Percentiles rank a stretch among this genome's conserved stretches.
Conservation (phyloP, 2,888 invertebrate species). For the Mesorhabditis sp. region DNA sequence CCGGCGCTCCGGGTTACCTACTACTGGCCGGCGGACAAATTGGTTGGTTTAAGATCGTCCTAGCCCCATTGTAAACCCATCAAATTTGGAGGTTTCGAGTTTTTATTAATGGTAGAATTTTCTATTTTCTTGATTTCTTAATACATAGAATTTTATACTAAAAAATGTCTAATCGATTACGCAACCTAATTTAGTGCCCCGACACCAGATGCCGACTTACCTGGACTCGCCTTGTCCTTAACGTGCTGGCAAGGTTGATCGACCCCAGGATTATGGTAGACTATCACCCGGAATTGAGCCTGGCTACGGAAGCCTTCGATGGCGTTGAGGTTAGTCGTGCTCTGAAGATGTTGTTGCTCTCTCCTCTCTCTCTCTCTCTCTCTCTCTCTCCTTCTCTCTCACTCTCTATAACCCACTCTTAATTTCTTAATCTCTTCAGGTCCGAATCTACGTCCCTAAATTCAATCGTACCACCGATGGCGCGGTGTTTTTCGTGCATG, state of each 20-base stretch:
- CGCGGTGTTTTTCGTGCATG: conserved; percentile 49
- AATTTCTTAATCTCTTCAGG: no score
- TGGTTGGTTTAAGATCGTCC: background rate
- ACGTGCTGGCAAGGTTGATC: background rate
- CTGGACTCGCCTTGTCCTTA: background rate
- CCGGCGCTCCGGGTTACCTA: conserved; percentile 37
- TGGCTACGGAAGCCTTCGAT: background rate
- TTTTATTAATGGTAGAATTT: background rate
- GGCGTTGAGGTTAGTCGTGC: background rate
- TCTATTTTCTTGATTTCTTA: background rate
- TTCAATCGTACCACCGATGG: conserved; percentile 30
- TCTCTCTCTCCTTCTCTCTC: no score
- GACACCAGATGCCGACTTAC: background rate
- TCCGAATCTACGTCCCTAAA: conserved; percentile 36
- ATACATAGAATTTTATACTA: background rate
- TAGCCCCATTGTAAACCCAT: no score
- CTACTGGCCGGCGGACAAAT: conserved; percentile 37
- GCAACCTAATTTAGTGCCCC: background rate
- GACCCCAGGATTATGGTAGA: background rate
- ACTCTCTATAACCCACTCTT: no score
- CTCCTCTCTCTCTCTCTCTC: no score
- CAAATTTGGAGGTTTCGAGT: no score
- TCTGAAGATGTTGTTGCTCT: background rate
- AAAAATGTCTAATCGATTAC: background rate
- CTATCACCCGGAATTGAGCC: background rate